phyloP scores from a whole-genome alignment of 2,113 vertebrate genomes.

The Dolichotis patagonum region DNA sequence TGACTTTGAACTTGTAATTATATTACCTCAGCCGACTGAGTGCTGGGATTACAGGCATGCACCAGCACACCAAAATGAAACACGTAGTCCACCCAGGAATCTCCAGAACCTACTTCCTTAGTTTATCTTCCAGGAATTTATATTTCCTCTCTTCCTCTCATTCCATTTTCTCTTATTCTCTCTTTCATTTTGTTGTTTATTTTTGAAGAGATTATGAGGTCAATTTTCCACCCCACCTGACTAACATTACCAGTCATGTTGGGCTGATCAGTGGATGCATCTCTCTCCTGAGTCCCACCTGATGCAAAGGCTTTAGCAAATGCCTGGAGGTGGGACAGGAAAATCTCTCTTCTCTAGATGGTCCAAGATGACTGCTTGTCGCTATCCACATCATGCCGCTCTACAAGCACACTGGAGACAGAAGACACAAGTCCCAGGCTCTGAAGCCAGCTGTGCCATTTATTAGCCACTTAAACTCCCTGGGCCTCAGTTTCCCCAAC shows the following conservation, averaged over 20 bases:
- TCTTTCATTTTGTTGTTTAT: conserved; percentile 29
- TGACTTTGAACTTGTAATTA: not conserved
- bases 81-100: not conserved
- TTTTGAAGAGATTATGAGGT: conserved; percentile 12
- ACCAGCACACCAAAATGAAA: not conserved
- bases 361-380: not conserved
- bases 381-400: not conserved
- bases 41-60: not conserved
- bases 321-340: not conserved
- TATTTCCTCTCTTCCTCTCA: not conserved
- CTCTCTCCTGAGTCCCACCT: not conserved
- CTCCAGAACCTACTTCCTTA: not conserved
- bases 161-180: not conserved
- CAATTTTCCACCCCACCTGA: too few species aligned
- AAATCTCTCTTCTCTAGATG: not conserved
- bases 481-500: not conserved
- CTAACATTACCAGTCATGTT: conserved; percentile 22
- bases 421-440: not conserved
- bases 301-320: not conserved
- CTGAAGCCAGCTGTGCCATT: not conserved
- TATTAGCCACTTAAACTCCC: not conserved
- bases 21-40: not conserved
- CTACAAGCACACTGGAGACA: not conserved
- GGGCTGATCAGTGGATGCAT: not conserved
- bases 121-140: not conserved